Base-by-base conservation (phyloP, 2,888 invertebrate species). In the Nemapogon koenigi region DNA sequence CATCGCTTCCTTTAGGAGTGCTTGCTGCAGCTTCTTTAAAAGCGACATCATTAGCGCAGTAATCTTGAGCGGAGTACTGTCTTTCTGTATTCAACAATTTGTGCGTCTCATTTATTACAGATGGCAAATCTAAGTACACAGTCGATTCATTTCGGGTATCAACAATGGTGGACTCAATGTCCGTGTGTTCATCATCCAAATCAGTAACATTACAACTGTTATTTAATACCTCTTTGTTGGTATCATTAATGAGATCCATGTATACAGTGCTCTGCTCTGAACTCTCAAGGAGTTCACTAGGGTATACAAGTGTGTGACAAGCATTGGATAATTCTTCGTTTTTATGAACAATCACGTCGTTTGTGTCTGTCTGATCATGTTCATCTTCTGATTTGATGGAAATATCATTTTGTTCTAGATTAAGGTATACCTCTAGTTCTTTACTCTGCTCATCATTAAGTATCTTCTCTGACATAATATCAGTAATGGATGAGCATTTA, bases 41-140 rank as follows among this genome's bases (percentile, higher is more conserved):
- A 19, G 19, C 13, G n/a, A 14, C 4, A 19, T 33, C 16, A 10
- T 19, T 33, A 18, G 33, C n/a, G 19, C 10, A 7, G 6, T 3
- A 8, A 19, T 33, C 33, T 8, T 19, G 33, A 15, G n/a, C 26
- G 14, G 15, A 16, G 6, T 2, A 42, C 26, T 50, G 42, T 51
- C 52, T 69, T 51, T 78, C 76, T 31, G 55, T 55, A 39, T 69
- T 56, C 41, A 73, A 52, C 46, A 73, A 70, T 37, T 52, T 51
- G 46, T 62, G 50, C 1, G 64, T 62, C 37, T 62, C 57, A 39
- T 62, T 63, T 32, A 60, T 53, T 32, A 59, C 53, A 47, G 62
- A 65, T 26, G 78, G 78, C 43, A 72, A 55, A 53, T 78, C 75
- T 59, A 78, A 59, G 46, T 78, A 76, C 31, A 59, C 53, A 0